Conservation (phyloP, 2,888 invertebrate species). For the Eulithis testata region DNA sequence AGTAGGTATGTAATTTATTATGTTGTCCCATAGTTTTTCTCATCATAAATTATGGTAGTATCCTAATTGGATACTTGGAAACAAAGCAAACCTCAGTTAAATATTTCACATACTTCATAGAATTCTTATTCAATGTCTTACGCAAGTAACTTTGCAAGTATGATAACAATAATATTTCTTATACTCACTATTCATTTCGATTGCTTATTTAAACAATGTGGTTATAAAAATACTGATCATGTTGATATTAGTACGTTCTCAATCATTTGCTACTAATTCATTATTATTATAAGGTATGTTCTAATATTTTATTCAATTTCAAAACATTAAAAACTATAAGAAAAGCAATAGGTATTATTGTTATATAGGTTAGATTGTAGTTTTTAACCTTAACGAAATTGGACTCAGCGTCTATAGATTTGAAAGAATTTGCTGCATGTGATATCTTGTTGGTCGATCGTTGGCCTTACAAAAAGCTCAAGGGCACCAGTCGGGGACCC, state of each 20-base stretch:
- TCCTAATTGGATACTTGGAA: slow-evolving; percentile 4
- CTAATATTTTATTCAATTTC: too few relatives aligned
- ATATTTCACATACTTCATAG: slow-evolving; percentile 12
- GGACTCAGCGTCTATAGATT: slow-evolving; percentile 14
- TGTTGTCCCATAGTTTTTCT: not conserved
- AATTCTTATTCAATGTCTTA: slow-evolving; percentile 23
- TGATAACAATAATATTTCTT: slow-evolving; percentile 30
- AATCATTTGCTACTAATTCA: not conserved
- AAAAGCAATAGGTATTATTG: too few relatives aligned
- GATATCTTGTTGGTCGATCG: slow-evolving; percentile 49
- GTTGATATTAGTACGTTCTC: slow-evolving; percentile 13
- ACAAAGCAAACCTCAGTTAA: not conserved
- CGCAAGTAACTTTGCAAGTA: slow-evolving; percentile 19
- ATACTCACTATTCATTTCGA: slow-evolving; percentile 19
- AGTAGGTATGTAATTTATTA: too few relatives aligned
- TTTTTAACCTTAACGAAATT: too few relatives aligned
- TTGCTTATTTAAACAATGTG: slow-evolving; percentile 26
- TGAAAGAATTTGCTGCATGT: slow-evolving; percentile 42
- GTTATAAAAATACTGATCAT: slow-evolving; percentile 18
- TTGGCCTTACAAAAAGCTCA: slow-evolving; percentile 70
- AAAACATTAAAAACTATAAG: too few relatives aligned
- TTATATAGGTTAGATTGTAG: too few relatives aligned
- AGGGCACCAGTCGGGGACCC: slow-evolving; percentile 76
- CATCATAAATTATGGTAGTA: not conserved
- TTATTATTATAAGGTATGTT: too few relatives aligned